These are phyloP conservation scores for Microctenopoma stevenorrisi DNA, from an alignment of 2,797 vertebrate genomes.

Conservation along the genomic window DNA sequence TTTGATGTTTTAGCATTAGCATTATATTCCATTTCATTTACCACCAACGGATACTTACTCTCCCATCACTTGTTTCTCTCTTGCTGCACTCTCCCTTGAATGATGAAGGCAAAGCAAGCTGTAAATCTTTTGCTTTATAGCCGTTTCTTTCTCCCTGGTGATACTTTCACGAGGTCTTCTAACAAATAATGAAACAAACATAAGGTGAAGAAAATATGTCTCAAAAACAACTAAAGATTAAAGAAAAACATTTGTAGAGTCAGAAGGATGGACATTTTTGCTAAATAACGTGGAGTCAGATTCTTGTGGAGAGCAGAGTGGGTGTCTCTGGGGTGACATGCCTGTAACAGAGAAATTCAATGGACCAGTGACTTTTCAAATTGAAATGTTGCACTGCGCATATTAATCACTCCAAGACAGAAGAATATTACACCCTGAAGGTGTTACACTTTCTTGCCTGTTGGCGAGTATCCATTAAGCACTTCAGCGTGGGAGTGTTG, in stretches of 20 bases:
- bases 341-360: slow-evolving; percentile 64
- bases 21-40: slow-evolving; percentile 24
- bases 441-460: slow-evolving; percentile 38
- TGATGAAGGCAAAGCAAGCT: slow-evolving; percentile 26
- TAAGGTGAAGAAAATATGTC: neutral
- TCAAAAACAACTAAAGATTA: slow-evolving; percentile 31
- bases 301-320: slow-evolving; percentile 51
- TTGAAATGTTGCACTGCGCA: slow-evolving; percentile 52
- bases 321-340: slow-evolving; percentile 50
- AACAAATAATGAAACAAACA: slow-evolving; percentile 9
- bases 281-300: slow-evolving; percentile 48
- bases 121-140: slow-evolving; percentile 60
- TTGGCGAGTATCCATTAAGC: slow-evolving; percentile 45
- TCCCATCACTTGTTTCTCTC: slow-evolving; percentile 5
- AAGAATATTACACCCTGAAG: slow-evolving; percentile 38
- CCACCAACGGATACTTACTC: slow-evolving; percentile 12
- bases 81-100: slow-evolving; percentile 9
- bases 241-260: slow-evolving; percentile 29
- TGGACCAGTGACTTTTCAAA: slow-evolving; percentile 66
- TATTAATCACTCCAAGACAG: slow-evolving; percentile 61
- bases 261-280: slow-evolving; percentile 37
- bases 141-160: slow-evolving; percentile 40
- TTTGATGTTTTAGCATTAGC: neutral
- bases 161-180: slow-evolving; percentile 58
- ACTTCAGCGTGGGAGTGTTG: slow-evolving; percentile 48